Conservation (phyloP, 2,113 vertebrate genomes). For the Thamnaconus septentrionalis region DNA sequence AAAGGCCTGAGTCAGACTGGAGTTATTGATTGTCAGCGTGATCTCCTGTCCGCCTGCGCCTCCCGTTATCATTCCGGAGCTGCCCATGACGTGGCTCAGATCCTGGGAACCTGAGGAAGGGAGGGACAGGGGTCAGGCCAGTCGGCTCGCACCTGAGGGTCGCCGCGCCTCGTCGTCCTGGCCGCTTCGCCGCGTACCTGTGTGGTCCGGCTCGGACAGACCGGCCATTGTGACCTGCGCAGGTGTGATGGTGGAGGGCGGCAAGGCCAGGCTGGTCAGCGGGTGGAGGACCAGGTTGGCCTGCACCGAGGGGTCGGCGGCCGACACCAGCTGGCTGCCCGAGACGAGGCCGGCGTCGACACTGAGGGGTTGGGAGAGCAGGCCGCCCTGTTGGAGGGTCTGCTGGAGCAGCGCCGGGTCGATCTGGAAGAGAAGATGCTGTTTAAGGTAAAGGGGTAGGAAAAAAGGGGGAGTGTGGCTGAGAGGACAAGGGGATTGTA, state of each 20-base stretch:
- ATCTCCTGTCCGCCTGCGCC: constrained; percentile 86
- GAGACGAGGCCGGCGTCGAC: constrained; percentile 78
- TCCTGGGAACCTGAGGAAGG: constrained; percentile 83
- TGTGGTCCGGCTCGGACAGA: constrained; percentile 84
- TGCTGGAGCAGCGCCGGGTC: constrained; percentile 92
- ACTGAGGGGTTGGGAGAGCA: constrained; percentile 85
- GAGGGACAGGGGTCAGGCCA: neutral
- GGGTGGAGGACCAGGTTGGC: constrained; percentile 93
- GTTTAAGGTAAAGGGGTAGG: constrained; percentile 14
- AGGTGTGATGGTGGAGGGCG: constrained; percentile 79
- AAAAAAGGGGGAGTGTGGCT: neutral
- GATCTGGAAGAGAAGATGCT: constrained; percentile 76
- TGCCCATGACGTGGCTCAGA: constrained; percentile 86
- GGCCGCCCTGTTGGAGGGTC: constrained; percentile 85
- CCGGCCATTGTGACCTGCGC: constrained; percentile 83
- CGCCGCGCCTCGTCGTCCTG: neutral
- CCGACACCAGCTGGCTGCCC: constrained; percentile 77
- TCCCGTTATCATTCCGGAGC: constrained; percentile 82
- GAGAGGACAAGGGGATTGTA: neutral
- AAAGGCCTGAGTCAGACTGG: constrained; percentile 89
- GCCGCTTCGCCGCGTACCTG: constrained; percentile 41
- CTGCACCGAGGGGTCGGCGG: constrained; percentile 78
- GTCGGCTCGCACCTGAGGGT: neutral
- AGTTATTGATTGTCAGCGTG: constrained; percentile 96
- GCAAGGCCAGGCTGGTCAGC: constrained; percentile 86